Percentiles rank a stretch among this genome's conserved stretches.
phyloP scores from a whole-genome alignment of 2,888 invertebrate genomes.

The Pardosa pseudoannulata region DNA sequence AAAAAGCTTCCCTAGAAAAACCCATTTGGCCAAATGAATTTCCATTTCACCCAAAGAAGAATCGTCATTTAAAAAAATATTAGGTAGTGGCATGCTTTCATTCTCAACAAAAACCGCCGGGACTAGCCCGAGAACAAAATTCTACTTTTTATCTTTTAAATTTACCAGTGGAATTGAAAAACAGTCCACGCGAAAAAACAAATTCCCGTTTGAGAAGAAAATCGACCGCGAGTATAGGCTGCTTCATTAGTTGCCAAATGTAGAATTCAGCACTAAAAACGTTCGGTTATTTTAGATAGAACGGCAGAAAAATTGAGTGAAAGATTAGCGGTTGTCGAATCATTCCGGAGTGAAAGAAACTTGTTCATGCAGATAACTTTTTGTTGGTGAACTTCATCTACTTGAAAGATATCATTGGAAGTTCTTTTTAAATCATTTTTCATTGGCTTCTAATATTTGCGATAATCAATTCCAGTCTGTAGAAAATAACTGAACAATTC shows the following conservation, averaged over 20 bases:
- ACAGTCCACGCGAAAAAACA: not conserved
- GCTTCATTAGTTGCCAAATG: slow-evolving; percentile 12
- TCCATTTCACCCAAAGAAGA: too few relatives aligned
- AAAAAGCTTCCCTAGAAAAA: not conserved
- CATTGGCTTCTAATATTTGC: too few relatives aligned
- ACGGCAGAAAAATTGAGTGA: not conserved
- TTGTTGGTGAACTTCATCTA: not conserved
- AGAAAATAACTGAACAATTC: too few relatives aligned
- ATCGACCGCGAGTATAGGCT: not conserved
- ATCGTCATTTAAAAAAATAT: too few relatives aligned
- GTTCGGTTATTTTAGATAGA: not conserved
- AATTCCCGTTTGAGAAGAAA: not conserved
- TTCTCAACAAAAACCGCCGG: not conserved
- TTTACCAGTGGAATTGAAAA: not conserved
- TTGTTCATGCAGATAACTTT: not conserved
- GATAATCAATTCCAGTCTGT: too few relatives aligned
- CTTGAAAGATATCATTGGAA: too few relatives aligned
- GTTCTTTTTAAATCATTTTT: too few relatives aligned
- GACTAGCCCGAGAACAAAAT: not conserved
- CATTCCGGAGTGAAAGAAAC: not conserved
- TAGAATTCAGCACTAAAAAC: not conserved
- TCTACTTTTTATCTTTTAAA: not conserved
- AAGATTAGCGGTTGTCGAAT: not conserved
- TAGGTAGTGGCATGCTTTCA: not conserved
- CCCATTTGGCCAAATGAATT: not conserved